These are phyloP conservation scores for Drosophila arizonae DNA, from an alignment of 1,140 invertebrate genomes.

Conservation along the genomic window DNA sequence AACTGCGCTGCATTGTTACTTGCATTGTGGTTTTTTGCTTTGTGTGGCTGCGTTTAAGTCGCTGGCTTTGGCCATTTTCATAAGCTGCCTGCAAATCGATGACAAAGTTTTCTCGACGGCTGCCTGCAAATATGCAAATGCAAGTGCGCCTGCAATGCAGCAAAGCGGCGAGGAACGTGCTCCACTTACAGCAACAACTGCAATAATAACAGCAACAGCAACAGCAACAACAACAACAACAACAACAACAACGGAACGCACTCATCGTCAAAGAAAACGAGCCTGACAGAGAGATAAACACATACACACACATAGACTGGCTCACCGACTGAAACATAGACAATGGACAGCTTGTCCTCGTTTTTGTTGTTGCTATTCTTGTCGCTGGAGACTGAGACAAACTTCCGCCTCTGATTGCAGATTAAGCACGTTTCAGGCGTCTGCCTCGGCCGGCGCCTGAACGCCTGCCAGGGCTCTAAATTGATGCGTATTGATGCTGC, in stretches of 20 bases:
- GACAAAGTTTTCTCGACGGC: conserved; percentile 37
- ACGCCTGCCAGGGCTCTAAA: conserved; percentile 23
- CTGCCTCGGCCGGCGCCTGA: conserved; percentile 31
- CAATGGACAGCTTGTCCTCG: conserved; percentile 38
- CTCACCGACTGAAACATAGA: conserved; percentile 11
- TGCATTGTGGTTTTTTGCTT: conserved; percentile 22
- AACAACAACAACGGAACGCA: conserved; percentile 29
- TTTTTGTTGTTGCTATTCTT: background rate
- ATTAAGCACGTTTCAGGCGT: conserved; percentile 74
- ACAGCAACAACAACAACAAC: conserved; percentile 1
- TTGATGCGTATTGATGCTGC: conserved; percentile 78
- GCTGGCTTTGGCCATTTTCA: conserved; percentile 40
- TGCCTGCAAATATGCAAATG: conserved; percentile 68
- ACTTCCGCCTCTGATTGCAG: conserved; percentile 78
- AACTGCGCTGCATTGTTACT: conserved; percentile 31
- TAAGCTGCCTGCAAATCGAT: conserved; percentile 55
- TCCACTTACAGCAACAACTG: conserved; percentile 34
- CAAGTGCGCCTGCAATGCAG: conserved; percentile 78
- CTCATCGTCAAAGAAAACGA: conserved; percentile 42
- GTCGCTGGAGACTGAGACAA: conserved; percentile 43
- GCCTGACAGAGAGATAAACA: conserved; percentile 28
- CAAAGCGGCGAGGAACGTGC: conserved; percentile 56
- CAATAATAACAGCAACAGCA: conserved; percentile 11
- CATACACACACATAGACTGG: conserved; percentile 19
- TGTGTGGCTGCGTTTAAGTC: conserved; percentile 54